Base-by-base conservation (phyloP, 1,140 invertebrate species). In the Diabrotica virgifera region DNA sequence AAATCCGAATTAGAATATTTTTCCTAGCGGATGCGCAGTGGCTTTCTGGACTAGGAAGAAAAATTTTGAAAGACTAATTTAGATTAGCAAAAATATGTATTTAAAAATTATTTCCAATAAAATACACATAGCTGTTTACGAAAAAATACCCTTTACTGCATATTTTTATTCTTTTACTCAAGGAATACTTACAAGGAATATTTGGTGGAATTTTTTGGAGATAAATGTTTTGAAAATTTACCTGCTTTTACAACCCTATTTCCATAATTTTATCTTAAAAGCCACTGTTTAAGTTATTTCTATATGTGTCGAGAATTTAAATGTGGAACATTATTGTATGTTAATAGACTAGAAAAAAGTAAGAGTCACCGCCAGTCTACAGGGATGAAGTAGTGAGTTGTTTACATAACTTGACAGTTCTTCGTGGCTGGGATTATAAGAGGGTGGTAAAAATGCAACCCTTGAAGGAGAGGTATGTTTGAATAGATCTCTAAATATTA, bases 201-300 rank as follows among this genome's bases (percentile, higher is more conserved):
- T 46, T 46, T 46, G 40, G 40, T 46, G 40, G 40, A 46, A 46
- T 46, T 6, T 3, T 46, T 46, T 46, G 4, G 40, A 5, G n/a
- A 46, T 5, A 2, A 3, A 10, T 10, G 40, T 46, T 46, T 46
- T n/a, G n/a, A 46, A 46, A 46, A 46, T 12, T 36, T 60, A 62
- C 60, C 60, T 62, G 60, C 60, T 36, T 53, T 54, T 51, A 62
- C 60, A 62, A 37, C 14, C 12, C 12, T 24, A 62, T 62, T 67
- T 67, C 65, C 65, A 67, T 67, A 67, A 67, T 67, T 66, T 59
- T 46, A 54, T 36, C 65, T 67, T 67, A 67, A 67, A 63, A 63
- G 65, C 65, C 61, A 59, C 61, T 59, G 65, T 67, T 67, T 67
- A 59, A 59, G 40, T 51, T 62, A 66, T 66, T 62, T 59, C 56